Conservation (phyloP, 2,888 invertebrate genomes). For the Aromia moschata region DNA sequence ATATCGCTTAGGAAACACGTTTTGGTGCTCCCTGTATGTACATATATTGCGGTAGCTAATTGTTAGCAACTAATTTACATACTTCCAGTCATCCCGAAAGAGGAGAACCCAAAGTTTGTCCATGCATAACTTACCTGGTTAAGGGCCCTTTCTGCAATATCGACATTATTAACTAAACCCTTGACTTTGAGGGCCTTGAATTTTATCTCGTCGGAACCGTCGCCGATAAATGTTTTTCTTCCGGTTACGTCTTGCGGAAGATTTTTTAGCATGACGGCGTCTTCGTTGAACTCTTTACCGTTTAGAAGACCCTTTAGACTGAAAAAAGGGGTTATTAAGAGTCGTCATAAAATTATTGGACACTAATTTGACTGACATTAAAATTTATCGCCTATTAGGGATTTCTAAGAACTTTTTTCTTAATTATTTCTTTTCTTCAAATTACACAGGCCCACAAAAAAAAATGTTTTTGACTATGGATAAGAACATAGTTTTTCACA, state of each 20-base stretch:
- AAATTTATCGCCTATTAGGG: too few species aligned
- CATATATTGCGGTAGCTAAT: slow-evolving; percentile 8
- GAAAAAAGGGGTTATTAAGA: too few species aligned
- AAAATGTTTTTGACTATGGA: too few species aligned
- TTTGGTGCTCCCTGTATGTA: too few species aligned
- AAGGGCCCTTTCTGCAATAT: slow-evolving; percentile 51
- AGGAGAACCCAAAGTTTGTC: slow-evolving; percentile 17
- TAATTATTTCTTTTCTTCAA: too few species aligned
- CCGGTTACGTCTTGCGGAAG: slow-evolving; percentile 60
- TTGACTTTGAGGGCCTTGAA: slow-evolving; percentile 55
- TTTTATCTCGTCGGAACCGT: slow-evolving; percentile 31
- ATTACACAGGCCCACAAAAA: too few species aligned
- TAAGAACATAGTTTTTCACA: too few species aligned
- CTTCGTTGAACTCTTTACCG: slow-evolving; percentile 51
- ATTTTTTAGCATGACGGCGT: slow-evolving; percentile 58
- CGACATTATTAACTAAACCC: slow-evolving; percentile 53
- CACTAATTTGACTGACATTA: too few species aligned
- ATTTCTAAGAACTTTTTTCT: too few species aligned
- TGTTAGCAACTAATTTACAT: slow-evolving; percentile 16
- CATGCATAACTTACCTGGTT: slow-evolving; percentile 51
- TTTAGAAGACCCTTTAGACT: slow-evolving; percentile 58
- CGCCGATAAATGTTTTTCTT: slow-evolving; percentile 52
- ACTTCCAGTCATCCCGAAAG: slow-evolving; percentile 1
- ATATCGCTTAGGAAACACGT: too few species aligned
- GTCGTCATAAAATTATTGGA: too few species aligned